Evolutionary conservation across 2,797 vertebrate genomes (phyloP), one percentile per base, ranked within the genome.

Genomic region (Hemibagrus guttatus): DNA sequence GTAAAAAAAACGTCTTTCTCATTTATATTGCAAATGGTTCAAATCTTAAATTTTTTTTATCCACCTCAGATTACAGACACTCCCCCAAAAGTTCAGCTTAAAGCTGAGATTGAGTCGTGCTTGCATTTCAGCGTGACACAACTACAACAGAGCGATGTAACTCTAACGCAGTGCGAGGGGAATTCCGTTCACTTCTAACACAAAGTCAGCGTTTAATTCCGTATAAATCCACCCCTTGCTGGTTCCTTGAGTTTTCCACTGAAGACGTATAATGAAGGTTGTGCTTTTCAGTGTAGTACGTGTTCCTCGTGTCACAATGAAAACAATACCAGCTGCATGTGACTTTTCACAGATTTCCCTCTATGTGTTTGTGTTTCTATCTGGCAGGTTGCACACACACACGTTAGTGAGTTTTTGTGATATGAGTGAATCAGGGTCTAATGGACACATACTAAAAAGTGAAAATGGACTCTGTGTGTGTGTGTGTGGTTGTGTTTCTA

Each of bases 401-500:
- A n/a, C n/a, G 8, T 64, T 64, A 12, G 61, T 64, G 61, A n/a
- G 26, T 68, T 68, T 35, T 71, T 42, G 3, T 23, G 7, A 39
- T 23, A 17, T 19, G 2, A 3, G 28, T 39, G 7, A 69, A 69
- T 69, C 31, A 69, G 66, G 31, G 16, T 2, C 31, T 68, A 28
- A 7, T 68, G 6, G 8, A 31, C 31, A 28, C 28, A 6, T 31
- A 17, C 2, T 14, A 35, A 68, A 49, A 0, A 49, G 46, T 49
- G 7, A 49, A 49, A 49, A 49, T 49, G 46, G 1, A 49, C 8
- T 49, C 0, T 49, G 63, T 28, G 61, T 64, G 61, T n/a, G 5
- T 64, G 23, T 68, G 35, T 66, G 46, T 66, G n/a, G 49, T 3
- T 28, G 39, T 66, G 26, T 66, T 21, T 9, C 39, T 90, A 99